Evolutionary conservation across 1,140 invertebrate genomes (phyloP), one percentile per base, ranked within the genome.

Genomic region (Bombus fervidus): DNA sequence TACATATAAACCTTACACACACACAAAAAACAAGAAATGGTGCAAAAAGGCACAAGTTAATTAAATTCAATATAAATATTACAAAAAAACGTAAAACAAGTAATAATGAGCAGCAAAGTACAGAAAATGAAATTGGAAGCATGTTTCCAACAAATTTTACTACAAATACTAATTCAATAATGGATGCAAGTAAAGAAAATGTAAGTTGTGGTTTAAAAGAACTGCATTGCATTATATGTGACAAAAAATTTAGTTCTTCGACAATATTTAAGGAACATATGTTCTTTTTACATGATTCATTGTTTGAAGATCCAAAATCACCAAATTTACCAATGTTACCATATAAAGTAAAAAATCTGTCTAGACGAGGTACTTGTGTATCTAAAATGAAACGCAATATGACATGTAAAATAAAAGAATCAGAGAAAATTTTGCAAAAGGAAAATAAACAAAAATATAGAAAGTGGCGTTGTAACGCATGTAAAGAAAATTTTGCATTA

Each of bases 401-500:
- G 43, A 47, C 2, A n/a, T 10, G 2, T 37, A 22, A 31, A 28
- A 79, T 25, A 25, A 2, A 34, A 18, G 18, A n/a, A 18, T n/a
- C 28, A 41, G 12, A 25, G 10, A 12, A n/a, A 41, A 13, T 71
- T 41, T 4, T 18, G 2, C 12, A 31, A 72, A 34, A 62, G 3
- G 13, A 25, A 22, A 39, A 59, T 22, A 25, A 31, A 78, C 25
- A 71, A 28, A 76, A 1, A 22, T 69, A 37, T 28, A 78, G 22
- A 43, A 78, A 69, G 10, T 78, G 82, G 82, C 82, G 74, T 34
- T 83, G 82, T 15, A 25, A 22, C 8, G 13, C 62, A 1, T 83
- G 82, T 41, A 78, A 83, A 57, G 74, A 83, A 68, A 83, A 83
- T 9, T 83, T 83, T 41, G 74, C 64, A 4, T 43, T 78, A 18